Conservation (phyloP, 2,888 invertebrate species). For the Helobdella robusta region DNA sequence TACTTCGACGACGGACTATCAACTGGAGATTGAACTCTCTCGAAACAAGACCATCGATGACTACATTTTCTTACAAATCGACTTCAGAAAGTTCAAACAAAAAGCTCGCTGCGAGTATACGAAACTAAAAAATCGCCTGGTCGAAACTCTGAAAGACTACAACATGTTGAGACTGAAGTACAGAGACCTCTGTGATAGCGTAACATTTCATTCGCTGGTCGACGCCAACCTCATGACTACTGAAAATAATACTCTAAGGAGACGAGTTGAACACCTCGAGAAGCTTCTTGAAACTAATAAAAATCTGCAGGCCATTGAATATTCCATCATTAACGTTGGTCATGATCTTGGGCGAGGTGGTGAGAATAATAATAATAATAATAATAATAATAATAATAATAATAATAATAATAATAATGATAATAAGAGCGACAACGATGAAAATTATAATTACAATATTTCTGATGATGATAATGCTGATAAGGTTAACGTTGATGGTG, state of each 20-base stretch:
- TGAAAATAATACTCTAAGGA: conserved; percentile 23
- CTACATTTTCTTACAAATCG: conserved; percentile 15
- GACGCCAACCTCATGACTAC: conserved; percentile 18
- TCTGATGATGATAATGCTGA: too few species aligned
- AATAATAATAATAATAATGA: too few species aligned
- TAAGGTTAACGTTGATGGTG: too few species aligned
- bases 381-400: too few species aligned
- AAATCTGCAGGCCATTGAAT: too few species aligned
- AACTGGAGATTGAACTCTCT: background rate
- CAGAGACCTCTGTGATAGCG: conserved; percentile 13
- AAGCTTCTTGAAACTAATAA: too few species aligned
- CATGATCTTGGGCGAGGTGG: too few species aligned
- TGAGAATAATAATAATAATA: too few species aligned
- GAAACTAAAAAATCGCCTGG: conserved; percentile 22
- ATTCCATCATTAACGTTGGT: too few species aligned
- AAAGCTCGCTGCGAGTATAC: conserved; percentile 25
- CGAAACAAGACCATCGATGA: conserved; percentile 12
- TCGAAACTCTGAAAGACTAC: conserved; percentile 24
- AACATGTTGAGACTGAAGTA: conserved; percentile 20
- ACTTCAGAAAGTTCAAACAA: conserved; percentile 24
- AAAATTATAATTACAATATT: too few species aligned
- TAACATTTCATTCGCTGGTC: conserved; percentile 4
- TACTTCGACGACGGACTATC: conserved; percentile 8
- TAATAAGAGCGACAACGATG: too few species aligned
- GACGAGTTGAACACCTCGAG: conserved; percentile 20